Conservation (phyloP, 2,797 vertebrate species). For the Danio kyathit region DNA sequence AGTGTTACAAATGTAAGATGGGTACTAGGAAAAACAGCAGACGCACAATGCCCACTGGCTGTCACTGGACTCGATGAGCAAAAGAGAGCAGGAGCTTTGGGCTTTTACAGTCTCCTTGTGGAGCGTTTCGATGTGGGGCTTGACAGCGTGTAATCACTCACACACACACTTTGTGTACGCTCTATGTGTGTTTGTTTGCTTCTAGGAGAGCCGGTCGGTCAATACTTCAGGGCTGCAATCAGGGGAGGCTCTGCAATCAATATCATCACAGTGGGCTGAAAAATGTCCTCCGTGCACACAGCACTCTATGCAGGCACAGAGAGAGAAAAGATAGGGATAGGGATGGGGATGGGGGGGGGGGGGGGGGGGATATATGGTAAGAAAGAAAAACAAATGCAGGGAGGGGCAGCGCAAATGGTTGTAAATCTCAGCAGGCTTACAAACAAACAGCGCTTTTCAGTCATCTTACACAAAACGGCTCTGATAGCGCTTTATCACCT, state of each 20-base stretch:
- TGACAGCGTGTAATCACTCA: conserved; percentile 77
- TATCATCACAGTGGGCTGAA: conserved; percentile 80
- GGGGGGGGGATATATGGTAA: conserved; percentile 46
- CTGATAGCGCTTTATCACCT: conserved; percentile 31
- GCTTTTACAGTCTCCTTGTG: conserved; percentile 36
- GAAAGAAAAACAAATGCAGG: conserved; percentile 60
- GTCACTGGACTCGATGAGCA: conserved; percentile 28
- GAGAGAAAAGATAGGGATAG: conserved; percentile 49
- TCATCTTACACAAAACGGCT: conserved; percentile 38
- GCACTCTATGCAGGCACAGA: conserved; percentile 60
- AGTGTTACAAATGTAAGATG: conserved; percentile 22
- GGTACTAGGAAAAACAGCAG: conserved; percentile 8
- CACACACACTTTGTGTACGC: conserved; percentile 42
- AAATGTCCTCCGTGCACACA: conserved; percentile 76
- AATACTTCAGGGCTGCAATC: conserved; percentile 58
- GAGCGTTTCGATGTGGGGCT: conserved; percentile 63
- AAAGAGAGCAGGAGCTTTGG: conserved; percentile 22
- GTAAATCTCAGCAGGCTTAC: conserved; percentile 54
- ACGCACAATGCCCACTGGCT: background rate
- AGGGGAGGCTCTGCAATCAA: conserved; percentile 74
- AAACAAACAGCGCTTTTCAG: conserved; percentile 56
- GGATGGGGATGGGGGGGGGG: too few relatives aligned
- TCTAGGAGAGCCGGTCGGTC: conserved; percentile 73
- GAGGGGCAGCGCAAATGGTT: conserved; percentile 58
- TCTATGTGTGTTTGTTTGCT: conserved; percentile 57